Evolutionary conservation across 2,888 invertebrate species (phyloP).

Genomic region (Pheosia gnoma): DNA sequence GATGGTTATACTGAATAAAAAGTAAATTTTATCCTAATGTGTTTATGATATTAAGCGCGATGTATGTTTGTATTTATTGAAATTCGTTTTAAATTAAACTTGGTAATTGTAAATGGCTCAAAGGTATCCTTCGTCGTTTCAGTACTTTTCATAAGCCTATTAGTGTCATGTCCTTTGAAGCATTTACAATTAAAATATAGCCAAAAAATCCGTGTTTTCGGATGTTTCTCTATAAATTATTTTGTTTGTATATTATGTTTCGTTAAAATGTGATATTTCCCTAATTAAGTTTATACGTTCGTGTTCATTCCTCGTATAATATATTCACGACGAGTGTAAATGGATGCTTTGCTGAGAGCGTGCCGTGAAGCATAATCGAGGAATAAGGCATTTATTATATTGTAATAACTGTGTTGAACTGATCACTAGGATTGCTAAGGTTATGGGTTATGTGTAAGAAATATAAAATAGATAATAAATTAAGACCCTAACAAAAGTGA

Average conservation of each 20-base stretch:
- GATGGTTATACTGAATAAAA: too few relatives aligned
- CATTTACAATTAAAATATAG: too few relatives aligned
- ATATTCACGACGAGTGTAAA: conserved; percentile 8
- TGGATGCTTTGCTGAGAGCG: neutral
- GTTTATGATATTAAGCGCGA: too few relatives aligned
- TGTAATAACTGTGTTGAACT: neutral
- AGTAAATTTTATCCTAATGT: too few relatives aligned
- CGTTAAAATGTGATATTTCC: conserved; percentile 62
- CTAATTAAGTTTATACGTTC: conserved; percentile 44
- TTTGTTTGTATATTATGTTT: conserved; percentile 46
- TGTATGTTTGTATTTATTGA: too few relatives aligned
- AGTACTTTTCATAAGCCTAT: too few relatives aligned
- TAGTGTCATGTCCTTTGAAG: too few relatives aligned
- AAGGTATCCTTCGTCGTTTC: too few relatives aligned
- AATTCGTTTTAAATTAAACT: too few relatives aligned
- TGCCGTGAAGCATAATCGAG: neutral
- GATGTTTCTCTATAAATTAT: conserved; percentile 1
- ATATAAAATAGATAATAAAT: neutral
- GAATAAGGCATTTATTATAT: conserved; percentile 6
- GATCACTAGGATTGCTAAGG: neutral
- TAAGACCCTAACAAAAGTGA: too few relatives aligned
- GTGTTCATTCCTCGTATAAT: conserved; percentile 48
- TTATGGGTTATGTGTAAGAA: neutral
- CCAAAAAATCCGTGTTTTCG: neutral
- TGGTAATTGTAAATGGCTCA: too few relatives aligned